phyloP scores from a whole-genome alignment of 2,888 invertebrate species.

The Apodemia duryi region DNA sequence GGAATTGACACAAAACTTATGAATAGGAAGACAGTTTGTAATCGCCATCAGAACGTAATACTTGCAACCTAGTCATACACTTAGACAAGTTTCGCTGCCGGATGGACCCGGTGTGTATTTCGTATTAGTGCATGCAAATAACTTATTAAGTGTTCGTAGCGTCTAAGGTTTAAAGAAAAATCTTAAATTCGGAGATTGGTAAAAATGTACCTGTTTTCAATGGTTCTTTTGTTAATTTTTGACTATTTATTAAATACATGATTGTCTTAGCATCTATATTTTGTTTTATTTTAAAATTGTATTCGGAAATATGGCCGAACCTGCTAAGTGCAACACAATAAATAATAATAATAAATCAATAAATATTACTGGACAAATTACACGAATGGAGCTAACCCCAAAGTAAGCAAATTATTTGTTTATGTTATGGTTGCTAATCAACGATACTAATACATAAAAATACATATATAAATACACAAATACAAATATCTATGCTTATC shows the following conservation, averaged over 20 bases:
- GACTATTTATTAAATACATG: slow-evolving; percentile 78
- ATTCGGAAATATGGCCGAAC: too few species aligned
- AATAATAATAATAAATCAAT: too few species aligned
- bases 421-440: too few species aligned
- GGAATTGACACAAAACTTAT: slow-evolving; percentile 36
- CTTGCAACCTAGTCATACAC: slow-evolving; percentile 76
- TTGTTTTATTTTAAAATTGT: slow-evolving; percentile 44
- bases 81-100: slow-evolving; percentile 59
- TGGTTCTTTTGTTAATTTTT: slow-evolving; percentile 78
- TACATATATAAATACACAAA: too few species aligned
- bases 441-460: too few species aligned
- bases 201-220: slow-evolving; percentile 77
- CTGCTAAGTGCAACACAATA: too few species aligned
- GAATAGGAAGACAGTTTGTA: slow-evolving; percentile 35
- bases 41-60: slow-evolving; percentile 50
- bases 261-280: slow-evolving; percentile 73
- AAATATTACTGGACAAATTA: too few species aligned
- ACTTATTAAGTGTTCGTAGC: slow-evolving; percentile 76
- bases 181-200: slow-evolving; percentile 75
- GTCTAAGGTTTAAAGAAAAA: slow-evolving; percentile 71
- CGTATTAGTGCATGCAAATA: slow-evolving; percentile 67
- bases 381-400: too few species aligned
- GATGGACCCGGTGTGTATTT: slow-evolving; percentile 55
- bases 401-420: too few species aligned
- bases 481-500: too few species aligned